Percentiles rank a stretch among this genome's conserved stretches.
These are phyloP conservation scores for Geodia barretti DNA, from an alignment of 37 sponge, comb jelly and placozoan genomes.

Conservation along the genomic window DNA sequence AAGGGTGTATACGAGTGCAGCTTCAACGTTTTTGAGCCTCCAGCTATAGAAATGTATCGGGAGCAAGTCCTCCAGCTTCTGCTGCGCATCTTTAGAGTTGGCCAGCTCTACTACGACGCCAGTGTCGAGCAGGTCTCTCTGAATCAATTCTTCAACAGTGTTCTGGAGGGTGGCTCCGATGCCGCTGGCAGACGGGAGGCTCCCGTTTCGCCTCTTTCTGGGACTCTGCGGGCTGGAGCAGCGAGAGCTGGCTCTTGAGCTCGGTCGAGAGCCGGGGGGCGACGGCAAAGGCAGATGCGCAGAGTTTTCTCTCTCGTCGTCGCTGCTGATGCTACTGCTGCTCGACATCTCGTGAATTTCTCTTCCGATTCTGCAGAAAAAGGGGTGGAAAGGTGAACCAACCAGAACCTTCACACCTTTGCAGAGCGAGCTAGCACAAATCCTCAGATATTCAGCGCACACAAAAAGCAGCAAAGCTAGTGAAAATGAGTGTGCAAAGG, in stretches of 20 bases:
- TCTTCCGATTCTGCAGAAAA: too few relatives aligned
- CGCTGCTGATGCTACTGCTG: too few relatives aligned
- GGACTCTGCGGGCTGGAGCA: background rate
- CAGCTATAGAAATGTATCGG: conserved; percentile 29
- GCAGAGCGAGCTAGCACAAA: too few relatives aligned
- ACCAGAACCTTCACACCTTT: too few relatives aligned
- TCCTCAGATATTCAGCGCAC: too few relatives aligned
- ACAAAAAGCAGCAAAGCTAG: too few relatives aligned
- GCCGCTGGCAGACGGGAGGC: background rate
- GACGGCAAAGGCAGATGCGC: too few relatives aligned
- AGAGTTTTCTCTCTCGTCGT: too few relatives aligned
- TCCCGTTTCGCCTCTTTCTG: background rate
- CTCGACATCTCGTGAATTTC: too few relatives aligned
- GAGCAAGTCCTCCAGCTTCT: conserved; percentile 10
- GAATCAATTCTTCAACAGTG: background rate
- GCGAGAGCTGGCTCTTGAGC: background rate
- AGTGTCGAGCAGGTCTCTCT: background rate
- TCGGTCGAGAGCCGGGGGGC: background rate
- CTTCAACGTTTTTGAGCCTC: background rate
- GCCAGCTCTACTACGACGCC: background rate
- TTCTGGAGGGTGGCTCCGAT: background rate
- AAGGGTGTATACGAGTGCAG: conserved; percentile 20
- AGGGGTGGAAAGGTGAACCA: too few relatives aligned
- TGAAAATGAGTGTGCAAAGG: too few relatives aligned
- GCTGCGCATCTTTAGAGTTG: background rate